Evolutionary conservation across 2,113 vertebrate genomes (phyloP).

Genomic region (Leuciscus idus): DNA sequence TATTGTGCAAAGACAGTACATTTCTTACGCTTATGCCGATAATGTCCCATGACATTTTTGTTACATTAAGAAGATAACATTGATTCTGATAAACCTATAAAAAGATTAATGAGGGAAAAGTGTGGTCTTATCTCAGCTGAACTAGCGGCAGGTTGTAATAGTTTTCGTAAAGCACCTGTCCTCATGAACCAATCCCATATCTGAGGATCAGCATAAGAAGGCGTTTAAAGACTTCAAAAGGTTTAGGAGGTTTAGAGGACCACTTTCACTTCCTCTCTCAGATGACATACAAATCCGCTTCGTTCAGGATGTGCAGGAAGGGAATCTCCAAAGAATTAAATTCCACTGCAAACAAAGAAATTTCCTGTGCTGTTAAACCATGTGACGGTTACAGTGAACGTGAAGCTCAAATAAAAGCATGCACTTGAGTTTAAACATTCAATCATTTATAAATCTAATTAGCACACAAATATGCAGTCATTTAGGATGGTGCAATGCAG

Average conservation of each 20-base stretch:
- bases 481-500: not conserved
- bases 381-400: not conserved
- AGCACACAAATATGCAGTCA: not conserved
- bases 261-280: conserved; percentile 55
- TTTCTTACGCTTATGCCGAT: not conserved
- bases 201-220: conserved; percentile 49
- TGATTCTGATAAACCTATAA: not conserved
- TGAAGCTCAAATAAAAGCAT: not conserved
- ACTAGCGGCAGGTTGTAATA: not conserved
- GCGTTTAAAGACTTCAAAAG: conserved; percentile 54
- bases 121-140: conserved; percentile 39
- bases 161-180: not conserved
- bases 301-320: conserved; percentile 10
- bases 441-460: not conserved
- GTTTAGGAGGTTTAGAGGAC: conserved; percentile 58
- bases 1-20: not conserved
- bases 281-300: conserved; percentile 48
- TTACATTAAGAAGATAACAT: not conserved
- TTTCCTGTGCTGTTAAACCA: not conserved
- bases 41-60: not conserved
- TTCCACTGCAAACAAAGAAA: conserved; percentile 26
- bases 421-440: not conserved
- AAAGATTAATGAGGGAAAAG: not conserved
- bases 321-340: conserved; percentile 43
- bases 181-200: conserved; percentile 8